A percentile compares a stretch with the other conserved stretches of the same genome.
Evolutionary conservation across 2,888 invertebrate genomes (phyloP).

Genomic region (Dexiosoma caninum): DNA sequence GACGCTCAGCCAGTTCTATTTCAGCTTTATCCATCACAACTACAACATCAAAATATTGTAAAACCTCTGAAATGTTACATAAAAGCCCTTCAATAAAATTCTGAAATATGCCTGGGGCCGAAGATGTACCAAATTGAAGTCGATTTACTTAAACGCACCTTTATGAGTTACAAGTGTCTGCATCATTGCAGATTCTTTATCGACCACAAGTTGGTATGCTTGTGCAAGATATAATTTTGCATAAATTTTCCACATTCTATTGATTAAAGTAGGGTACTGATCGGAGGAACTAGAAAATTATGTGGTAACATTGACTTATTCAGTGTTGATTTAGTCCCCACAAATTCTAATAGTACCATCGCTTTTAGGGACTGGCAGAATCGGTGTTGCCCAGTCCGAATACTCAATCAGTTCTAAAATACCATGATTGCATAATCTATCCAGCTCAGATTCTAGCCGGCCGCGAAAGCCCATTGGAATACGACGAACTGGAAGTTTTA

Average conservation of each 20-base stretch:
- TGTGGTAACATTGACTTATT: too few relatives aligned
- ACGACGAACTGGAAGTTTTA: neutral
- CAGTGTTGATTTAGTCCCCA: too few relatives aligned
- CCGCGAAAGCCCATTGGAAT: neutral
- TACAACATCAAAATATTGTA: conserved; percentile 56
- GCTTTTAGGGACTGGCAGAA: too few relatives aligned
- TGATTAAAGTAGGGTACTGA: too few relatives aligned
- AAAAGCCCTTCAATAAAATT: conserved; percentile 51
- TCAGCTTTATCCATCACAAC: conserved; percentile 49
- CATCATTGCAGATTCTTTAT: too few relatives aligned
- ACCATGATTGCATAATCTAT: conserved; percentile 50
- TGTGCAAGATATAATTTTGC: too few relatives aligned
- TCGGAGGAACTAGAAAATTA: too few relatives aligned
- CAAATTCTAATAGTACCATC: too few relatives aligned
- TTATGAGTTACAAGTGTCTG: conserved; percentile 64
- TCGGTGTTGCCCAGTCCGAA: too few relatives aligned
- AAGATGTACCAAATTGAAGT: conserved; percentile 66
- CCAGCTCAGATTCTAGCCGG: neutral
- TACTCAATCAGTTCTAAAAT: too few relatives aligned
- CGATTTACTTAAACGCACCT: conserved; percentile 68
- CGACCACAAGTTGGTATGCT: too few relatives aligned
- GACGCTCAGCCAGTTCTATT: neutral
- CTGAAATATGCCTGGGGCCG: conserved; percentile 60
- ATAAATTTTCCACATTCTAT: too few relatives aligned
- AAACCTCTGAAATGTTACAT: conserved; percentile 38